These are phyloP conservation scores for Hydroisotoma schaefferi DNA, from an alignment of 2,888 invertebrate genomes.

Conservation along the genomic window DNA sequence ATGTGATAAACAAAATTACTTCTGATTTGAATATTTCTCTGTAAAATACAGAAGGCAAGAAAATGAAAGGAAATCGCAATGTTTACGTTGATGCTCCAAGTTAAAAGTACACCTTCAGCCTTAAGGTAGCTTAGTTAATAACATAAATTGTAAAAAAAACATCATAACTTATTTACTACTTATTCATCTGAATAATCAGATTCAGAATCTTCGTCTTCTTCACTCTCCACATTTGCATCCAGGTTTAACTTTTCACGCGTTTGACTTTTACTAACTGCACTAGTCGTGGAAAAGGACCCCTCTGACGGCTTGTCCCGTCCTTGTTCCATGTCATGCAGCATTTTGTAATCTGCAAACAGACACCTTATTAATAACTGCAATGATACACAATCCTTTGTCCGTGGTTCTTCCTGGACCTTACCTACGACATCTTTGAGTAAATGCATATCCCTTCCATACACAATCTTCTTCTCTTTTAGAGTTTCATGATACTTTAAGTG, in stretches of 20 bases:
- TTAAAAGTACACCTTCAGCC: too few relatives aligned
- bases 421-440: neutral
- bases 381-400: too few relatives aligned
- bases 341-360: neutral
- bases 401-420: neutral
- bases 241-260: too few relatives aligned
- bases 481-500: slow-evolving; percentile 1
- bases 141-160: too few relatives aligned
- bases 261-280: too few relatives aligned
- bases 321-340: neutral
- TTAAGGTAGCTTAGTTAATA: too few relatives aligned
- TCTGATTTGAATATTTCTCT: neutral
- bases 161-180: neutral
- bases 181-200: neutral
- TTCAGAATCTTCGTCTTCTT: neutral
- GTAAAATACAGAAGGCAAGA: neutral
- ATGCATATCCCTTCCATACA: slow-evolving; percentile 3
- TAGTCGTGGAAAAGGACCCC: too few relatives aligned
- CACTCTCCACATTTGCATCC: neutral
- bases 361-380: neutral
- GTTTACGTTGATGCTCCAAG: neutral
- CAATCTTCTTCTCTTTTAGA: neutral
- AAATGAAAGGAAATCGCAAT: neutral
- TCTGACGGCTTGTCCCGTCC: neutral
- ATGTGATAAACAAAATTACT: too few relatives aligned